Conservation (phyloP, 2,888 invertebrate genomes). For the Rhingia campestris region DNA sequence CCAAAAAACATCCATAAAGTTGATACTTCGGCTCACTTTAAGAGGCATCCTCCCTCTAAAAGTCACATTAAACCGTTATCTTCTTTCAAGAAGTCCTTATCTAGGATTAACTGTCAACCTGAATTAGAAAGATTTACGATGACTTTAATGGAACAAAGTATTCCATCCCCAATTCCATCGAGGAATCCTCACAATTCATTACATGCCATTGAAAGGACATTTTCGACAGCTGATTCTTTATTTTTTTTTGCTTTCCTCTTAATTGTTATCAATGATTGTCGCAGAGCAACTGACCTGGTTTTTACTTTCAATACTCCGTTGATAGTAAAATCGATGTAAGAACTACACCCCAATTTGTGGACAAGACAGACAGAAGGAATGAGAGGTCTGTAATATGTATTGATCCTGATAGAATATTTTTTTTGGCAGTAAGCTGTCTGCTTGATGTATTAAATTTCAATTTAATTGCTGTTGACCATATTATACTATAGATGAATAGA, state of each 20-base stretch:
- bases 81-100: constrained; percentile 2
- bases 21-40: too few species aligned
- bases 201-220: neutral
- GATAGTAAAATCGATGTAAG: neutral
- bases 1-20: too few species aligned
- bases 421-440: neutral
- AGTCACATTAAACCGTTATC: constrained; percentile 21
- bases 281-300: constrained; percentile 24
- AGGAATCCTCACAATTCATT: constrained; percentile 13
- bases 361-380: neutral
- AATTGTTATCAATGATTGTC: constrained; percentile 19
- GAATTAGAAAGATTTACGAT: constrained; percentile 24
- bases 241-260: constrained; percentile 2
- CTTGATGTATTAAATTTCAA: neutral
- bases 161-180: neutral
- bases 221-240: neutral
- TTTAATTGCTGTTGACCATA: neutral
- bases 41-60: neutral
- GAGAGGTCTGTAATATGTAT: neutral
- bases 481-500: too few species aligned
- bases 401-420: neutral
- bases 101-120: constrained; percentile 19
- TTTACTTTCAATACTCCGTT: neutral
- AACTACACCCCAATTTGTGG: constrained; percentile 5
- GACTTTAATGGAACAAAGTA: constrained; percentile 4